A percentile compares a stretch with the other conserved stretches of the same genome.
Conservation (phyloP, 1,140 invertebrate genomes). For the Trypoxylus dichotomus region DNA sequence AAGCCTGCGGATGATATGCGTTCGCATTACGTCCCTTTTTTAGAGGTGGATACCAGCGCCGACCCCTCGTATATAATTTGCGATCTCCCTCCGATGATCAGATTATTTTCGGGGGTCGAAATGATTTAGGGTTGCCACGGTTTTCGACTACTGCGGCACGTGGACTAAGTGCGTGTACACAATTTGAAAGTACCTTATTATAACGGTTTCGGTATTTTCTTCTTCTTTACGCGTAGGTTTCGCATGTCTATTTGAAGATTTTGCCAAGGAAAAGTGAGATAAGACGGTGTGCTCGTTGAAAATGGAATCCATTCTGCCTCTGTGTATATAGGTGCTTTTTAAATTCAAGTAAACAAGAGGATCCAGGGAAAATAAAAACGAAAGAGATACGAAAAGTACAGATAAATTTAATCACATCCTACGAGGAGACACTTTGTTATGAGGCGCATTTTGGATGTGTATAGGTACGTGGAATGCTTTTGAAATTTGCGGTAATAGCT, state of each 20-base stretch:
- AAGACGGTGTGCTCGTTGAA: neutral
- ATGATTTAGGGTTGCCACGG: constrained; percentile 23
- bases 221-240: neutral
- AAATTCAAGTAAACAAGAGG: constrained; percentile 1
- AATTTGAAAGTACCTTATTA: constrained; percentile 20
- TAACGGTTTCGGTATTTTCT: constrained; percentile 5
- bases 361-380: neutral
- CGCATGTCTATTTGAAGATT: neutral
- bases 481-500: neutral
- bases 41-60: neutral
- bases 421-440: neutral
- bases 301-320: neutral
- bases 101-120: constrained; percentile 19
- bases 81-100: constrained; percentile 22
- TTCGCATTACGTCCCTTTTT: constrained; percentile 1
- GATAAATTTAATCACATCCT: neutral
- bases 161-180: constrained; percentile 12
- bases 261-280: constrained; percentile 1
- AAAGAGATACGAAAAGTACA: neutral
- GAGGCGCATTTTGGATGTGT: neutral
- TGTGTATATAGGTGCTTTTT: neutral
- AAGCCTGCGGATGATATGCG: neutral
- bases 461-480: neutral
- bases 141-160: constrained; percentile 18
- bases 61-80: constrained; percentile 12